phyloP scores from a whole-genome alignment of 2,797 vertebrate species.

The Ciconia nigra region DNA sequence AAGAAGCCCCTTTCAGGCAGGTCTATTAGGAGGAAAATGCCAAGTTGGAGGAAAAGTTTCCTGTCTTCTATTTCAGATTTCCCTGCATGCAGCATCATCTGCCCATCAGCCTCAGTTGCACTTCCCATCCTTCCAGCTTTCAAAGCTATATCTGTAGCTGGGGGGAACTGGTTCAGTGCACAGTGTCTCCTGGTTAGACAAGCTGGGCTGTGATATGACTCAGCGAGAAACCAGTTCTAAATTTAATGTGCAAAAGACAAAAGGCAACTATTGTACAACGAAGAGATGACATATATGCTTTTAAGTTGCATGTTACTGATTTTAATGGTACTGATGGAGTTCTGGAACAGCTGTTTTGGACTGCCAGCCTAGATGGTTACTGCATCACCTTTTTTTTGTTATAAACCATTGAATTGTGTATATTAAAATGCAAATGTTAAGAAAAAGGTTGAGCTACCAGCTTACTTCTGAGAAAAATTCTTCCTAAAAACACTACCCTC shows the following conservation, averaged over 20 bases:
- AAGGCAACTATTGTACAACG: not conserved
- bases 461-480: not conserved
- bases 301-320: not conserved
- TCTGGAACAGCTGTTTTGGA: not conserved
- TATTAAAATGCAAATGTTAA: not conserved
- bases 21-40: not conserved
- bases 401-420: not conserved
- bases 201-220: not conserved
- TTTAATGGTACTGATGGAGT: not conserved
- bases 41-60: not conserved
- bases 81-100: fast-evolving
- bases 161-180: not conserved
- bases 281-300: not conserved
- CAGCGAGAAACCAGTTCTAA: not conserved
- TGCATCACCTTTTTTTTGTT: not conserved
- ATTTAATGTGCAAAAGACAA: not conserved
- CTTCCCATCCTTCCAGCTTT: not conserved
- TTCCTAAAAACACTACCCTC: not conserved
- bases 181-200: not conserved
- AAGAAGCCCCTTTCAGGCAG: not conserved
- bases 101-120: not conserved
- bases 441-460: not conserved
- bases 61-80: not conserved
- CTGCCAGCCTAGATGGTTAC: not conserved
- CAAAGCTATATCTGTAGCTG: not conserved